Conservation (phyloP, 2,888 invertebrate species). For the Cistogaster globosa region DNA sequence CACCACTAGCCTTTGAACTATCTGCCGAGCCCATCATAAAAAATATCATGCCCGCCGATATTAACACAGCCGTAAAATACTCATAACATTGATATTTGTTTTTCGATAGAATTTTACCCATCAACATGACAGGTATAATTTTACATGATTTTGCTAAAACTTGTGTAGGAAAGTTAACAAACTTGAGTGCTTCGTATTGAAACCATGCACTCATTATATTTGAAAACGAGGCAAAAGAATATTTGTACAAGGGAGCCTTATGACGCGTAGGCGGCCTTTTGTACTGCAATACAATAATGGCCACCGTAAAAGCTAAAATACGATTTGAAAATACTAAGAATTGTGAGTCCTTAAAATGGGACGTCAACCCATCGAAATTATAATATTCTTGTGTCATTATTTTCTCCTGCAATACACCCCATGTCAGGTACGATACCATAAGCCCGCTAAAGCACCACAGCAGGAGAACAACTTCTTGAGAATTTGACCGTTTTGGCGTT, state of each 20-base stretch:
- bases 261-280: conserved; percentile 86
- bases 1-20: conserved; percentile 85
- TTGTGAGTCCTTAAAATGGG: conserved; percentile 95
- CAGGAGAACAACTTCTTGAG: conserved; percentile 86
- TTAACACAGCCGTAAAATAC: conserved; percentile 93
- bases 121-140: conserved; percentile 98
- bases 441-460: conserved; percentile 93
- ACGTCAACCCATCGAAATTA: conserved; percentile 85
- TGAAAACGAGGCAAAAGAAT: conserved; percentile 97
- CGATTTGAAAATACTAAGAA: conserved; percentile 98
- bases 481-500: conserved; percentile 83
- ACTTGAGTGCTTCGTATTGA: conserved; percentile 99
- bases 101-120: conserved; percentile 96
- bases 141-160: conserved; percentile 99
- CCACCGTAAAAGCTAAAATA: conserved; percentile 91
- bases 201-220: conserved; percentile 99
- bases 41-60: conserved; percentile 96
- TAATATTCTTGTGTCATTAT: conserved; percentile 96
- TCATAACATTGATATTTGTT: conserved; percentile 95
- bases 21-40: conserved; percentile 93
- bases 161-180: conserved; percentile 98
- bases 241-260: conserved; percentile 95
- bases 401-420: conserved; percentile 99
- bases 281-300: conserved; percentile 86
- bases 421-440: conserved; percentile 95